These are phyloP conservation scores for Ceratoteleas bidentatus DNA, from an alignment of 1,140 invertebrate species.

Conservation along the genomic window DNA sequence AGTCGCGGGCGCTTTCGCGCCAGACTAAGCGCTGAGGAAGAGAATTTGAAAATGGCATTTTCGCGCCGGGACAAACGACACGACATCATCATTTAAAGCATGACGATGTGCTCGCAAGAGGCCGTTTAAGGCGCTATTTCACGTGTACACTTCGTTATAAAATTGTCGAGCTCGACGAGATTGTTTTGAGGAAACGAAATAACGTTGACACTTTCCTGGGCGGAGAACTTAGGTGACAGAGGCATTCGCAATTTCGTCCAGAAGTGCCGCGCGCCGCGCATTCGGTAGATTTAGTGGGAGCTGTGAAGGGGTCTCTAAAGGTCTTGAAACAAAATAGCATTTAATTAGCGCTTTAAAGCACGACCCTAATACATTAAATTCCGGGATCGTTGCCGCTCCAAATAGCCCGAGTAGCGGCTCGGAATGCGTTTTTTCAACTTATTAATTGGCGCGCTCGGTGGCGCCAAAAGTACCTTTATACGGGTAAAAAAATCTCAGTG, in stretches of 20 bases:
- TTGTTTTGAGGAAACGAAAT: conserved; percentile 48
- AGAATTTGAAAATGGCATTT: neutral
- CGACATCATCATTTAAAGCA: neutral
- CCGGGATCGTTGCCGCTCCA: conserved; percentile 15
- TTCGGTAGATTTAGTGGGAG: conserved; percentile 49
- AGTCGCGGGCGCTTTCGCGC: neutral
- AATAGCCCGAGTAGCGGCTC: conserved; percentile 4
- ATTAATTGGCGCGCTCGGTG: neutral
- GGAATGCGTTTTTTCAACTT: conserved; percentile 1
- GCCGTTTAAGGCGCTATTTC: conserved; percentile 5
- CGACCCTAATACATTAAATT: conserved; percentile 47
- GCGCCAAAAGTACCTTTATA: neutral
- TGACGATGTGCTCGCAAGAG: neutral
- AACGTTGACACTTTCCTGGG: conserved; percentile 42
- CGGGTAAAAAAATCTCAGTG: too few species aligned
- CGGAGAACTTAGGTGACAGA: conserved; percentile 52
- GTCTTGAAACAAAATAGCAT: conserved; percentile 63
- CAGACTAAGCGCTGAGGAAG: neutral
- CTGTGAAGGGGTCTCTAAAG: conserved; percentile 37
- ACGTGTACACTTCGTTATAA: conserved; percentile 33
- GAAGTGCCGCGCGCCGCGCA: conserved; percentile 38
- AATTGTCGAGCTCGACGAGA: conserved; percentile 24
- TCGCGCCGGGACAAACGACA: neutral
- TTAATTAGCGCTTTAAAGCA: conserved; percentile 54
- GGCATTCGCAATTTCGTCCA: conserved; percentile 54